Evolutionary conservation across 2,113 vertebrate species (phyloP).

Genomic region (Indicator indicator): DNA sequence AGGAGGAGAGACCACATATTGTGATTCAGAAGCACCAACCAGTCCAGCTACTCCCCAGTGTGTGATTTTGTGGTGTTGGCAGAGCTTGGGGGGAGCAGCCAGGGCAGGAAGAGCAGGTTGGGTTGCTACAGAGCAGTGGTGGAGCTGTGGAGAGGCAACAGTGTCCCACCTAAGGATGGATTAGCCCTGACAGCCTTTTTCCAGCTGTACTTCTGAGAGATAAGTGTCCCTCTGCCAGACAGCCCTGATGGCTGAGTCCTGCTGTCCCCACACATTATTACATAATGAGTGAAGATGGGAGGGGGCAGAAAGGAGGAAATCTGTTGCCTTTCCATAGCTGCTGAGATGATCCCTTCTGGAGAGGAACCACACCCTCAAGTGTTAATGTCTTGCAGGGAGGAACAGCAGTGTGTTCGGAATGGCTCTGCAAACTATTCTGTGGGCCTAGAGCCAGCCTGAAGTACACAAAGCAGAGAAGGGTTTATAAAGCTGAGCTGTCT

Average conservation of each 20-base stretch:
- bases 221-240: rapidly evolving
- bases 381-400: constrained; percentile 20
- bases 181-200: not conserved
- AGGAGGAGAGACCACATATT: not conserved
- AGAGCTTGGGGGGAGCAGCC: not conserved
- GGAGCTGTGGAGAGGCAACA: not conserved
- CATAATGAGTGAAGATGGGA: rapidly evolving
- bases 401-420: not conserved
- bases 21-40: not conserved
- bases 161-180: not conserved
- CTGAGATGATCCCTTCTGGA: not conserved
- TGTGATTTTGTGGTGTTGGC: not conserved
- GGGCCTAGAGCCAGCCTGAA: not conserved
- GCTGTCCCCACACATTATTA: not conserved
- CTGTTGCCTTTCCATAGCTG: rapidly evolving
- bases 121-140: not conserved
- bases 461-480: not conserved
- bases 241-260: not conserved
- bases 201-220: not conserved
- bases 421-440: not conserved
- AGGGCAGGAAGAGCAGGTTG: constrained; percentile 32
- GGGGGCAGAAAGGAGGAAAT: not conserved
- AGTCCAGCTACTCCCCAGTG: not conserved
- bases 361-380: constrained; percentile 18
- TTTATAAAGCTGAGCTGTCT: not conserved